Base-by-base conservation (phyloP, 2,888 invertebrate species). In the Chirona hameri region DNA sequence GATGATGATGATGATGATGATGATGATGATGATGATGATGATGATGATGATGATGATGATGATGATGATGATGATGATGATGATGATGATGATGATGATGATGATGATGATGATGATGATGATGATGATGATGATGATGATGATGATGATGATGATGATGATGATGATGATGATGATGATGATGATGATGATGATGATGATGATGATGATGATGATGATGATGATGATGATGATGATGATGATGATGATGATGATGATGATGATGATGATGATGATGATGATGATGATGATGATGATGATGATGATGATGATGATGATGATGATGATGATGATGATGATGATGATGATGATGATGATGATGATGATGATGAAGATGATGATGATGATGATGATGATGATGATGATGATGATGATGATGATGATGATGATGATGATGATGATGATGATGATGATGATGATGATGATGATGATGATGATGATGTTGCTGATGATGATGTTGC, bases 1-100 rank as follows among this genome's bases (percentile, higher is more conserved):
- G 65, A 65, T 65, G 65, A 65, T 65, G n/a, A n/a, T 65, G 65
- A 65, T 65, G 65, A 65, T 65, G n/a, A 65, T 65, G 65, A 65
- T 65, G 65, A 65, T 65, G n/a, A n/a, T 65, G 65, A 65, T 65
- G 65, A n/a, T 65, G 65, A 65, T 65, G 65, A 65, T 65, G 65
- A 65, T 65, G n/a, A n/a, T 65, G 65, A 65, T 65, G 65, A n/a
- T 65, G 65, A 65, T 65, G 21, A 65, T 21, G 18, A 65, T 21
- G 18, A n/a, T 65, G 65, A 65, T 65, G 65, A n/a, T 65, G 65
- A 65, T 65, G 65, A 65, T 65, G 65, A 65, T 65, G 65, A 65
- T 65, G 65, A 65, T 65, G n/a, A n/a, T 65, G 65, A 65, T 65
- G 65, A 65, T 65, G 65, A 65, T 65, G 65, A 65, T 65, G n/a